A percentile compares a stretch with the other conserved stretches of the same genome.
phyloP scores from a whole-genome alignment of 2,888 invertebrate species.

The Pachycephus smyrnensis region DNA sequence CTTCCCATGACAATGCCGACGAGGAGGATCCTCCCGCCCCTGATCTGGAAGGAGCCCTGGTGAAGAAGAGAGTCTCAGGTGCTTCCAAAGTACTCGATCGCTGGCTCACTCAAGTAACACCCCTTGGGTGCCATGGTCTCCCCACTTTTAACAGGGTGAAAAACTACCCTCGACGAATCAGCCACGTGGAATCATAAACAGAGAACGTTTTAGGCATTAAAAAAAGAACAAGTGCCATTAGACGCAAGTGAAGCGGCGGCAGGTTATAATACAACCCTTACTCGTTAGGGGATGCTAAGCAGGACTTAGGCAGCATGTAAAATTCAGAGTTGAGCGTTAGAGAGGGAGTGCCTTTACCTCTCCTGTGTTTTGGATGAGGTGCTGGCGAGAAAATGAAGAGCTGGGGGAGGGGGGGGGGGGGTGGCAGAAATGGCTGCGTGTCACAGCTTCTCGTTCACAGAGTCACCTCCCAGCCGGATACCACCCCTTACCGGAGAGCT shows the following conservation, averaged over 20 bases:
- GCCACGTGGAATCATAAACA: background rate
- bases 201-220: background rate
- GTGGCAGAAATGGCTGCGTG: background rate
- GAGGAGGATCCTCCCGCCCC: background rate
- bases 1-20: background rate
- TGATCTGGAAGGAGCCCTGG: background rate
- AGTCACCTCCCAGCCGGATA: background rate
- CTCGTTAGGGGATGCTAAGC: background rate
- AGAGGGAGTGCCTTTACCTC: background rate
- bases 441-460: background rate
- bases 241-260: background rate
- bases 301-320: background rate
- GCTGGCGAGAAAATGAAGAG: background rate
- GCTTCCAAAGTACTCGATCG: background rate
- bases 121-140: background rate
- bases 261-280: background rate
- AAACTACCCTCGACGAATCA: background rate
- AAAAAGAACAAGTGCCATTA: background rate
- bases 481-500: background rate
- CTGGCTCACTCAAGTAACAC: background rate
- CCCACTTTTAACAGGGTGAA: background rate
- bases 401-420: no score
- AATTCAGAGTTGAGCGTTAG: background rate
- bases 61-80: constrained; percentile 3
- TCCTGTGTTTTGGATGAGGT: background rate